These are phyloP conservation scores for Amphibalanus amphitrite DNA, from an alignment of 1,140 invertebrate species.

Conservation along the genomic window DNA sequence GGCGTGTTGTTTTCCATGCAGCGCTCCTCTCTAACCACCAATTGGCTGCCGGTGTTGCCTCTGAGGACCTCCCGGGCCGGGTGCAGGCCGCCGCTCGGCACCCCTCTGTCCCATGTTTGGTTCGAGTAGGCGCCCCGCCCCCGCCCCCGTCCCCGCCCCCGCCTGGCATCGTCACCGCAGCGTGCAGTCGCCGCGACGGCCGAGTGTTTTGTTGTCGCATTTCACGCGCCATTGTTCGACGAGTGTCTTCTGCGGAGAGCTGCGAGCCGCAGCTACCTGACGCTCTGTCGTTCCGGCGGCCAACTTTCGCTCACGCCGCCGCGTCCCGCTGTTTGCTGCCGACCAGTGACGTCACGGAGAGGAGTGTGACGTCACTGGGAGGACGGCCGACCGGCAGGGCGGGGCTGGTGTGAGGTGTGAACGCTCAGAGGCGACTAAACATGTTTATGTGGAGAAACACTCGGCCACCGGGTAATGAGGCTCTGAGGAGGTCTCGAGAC, in stretches of 20 bases:
- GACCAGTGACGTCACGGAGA: background rate
- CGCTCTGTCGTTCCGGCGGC: background rate
- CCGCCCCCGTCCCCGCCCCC: no score
- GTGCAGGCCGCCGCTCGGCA: no score
- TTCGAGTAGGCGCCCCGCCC: background rate
- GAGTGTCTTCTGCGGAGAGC: background rate
- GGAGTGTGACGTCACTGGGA: background rate
- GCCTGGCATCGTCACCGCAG: no score
- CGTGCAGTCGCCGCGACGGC: no score
- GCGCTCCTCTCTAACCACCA: no score
- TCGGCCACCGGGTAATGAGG: background rate
- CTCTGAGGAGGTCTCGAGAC: background rate
- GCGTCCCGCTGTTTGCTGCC: no score
- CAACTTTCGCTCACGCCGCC: background rate
- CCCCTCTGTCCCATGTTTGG: background rate
- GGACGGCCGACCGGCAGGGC: background rate
- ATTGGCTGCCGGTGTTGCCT: no score
- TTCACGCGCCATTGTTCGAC: background rate
- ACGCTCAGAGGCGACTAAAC: conserved; percentile 17
- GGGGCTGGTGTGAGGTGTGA: background rate
- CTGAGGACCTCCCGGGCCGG: no score
- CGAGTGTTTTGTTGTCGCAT: background rate
- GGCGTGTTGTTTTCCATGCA: no score
- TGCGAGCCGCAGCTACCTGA: background rate
- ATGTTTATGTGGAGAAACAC: conserved; percentile 16